phyloP scores from a whole-genome alignment of 2,888 invertebrate species.

The Polydesmus complanatus region DNA sequence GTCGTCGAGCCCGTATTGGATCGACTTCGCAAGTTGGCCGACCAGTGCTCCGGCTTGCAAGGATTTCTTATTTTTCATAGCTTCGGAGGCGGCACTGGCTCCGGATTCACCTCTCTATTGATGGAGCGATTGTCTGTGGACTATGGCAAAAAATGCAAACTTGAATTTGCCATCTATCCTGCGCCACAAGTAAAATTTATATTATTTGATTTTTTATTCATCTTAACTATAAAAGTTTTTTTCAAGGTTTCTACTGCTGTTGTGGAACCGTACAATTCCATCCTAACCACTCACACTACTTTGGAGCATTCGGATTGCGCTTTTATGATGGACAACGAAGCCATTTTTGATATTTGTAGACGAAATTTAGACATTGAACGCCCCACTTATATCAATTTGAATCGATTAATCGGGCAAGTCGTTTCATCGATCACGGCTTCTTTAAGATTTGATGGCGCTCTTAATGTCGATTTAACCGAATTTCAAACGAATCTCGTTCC shows the following conservation, averaged over 20 bases:
- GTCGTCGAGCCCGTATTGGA: constrained; percentile 40
- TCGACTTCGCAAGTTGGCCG: constrained; percentile 25
- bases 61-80: constrained; percentile 47
- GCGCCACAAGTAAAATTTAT: constrained; percentile 76
- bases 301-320: constrained; percentile 1
- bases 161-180: constrained; percentile 78
- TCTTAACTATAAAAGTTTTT: no score
- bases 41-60: constrained; percentile 27
- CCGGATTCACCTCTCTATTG: constrained; percentile 72
- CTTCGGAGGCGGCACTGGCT: constrained; percentile 65
- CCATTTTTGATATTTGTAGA: constrained; percentile 74
- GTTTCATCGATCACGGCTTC: constrained; percentile 43
- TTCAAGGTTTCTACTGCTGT: constrained; percentile 1
- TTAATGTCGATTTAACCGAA: constrained; percentile 44
- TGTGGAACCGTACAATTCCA: constrained; percentile 38
- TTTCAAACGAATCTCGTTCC: constrained; percentile 1
- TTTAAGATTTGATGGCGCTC: constrained; percentile 76
- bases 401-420: constrained; percentile 86
- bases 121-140: constrained; percentile 73
- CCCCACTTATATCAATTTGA: constrained; percentile 72
- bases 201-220: no score
- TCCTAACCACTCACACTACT: constrained; percentile 73
- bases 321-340: neutral
- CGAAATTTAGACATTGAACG: constrained; percentile 67
- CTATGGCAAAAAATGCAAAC: constrained; percentile 72